Evolutionary conservation across 2,888 invertebrate genomes (phyloP).

Genomic region (Malachius bipustulatus): DNA sequence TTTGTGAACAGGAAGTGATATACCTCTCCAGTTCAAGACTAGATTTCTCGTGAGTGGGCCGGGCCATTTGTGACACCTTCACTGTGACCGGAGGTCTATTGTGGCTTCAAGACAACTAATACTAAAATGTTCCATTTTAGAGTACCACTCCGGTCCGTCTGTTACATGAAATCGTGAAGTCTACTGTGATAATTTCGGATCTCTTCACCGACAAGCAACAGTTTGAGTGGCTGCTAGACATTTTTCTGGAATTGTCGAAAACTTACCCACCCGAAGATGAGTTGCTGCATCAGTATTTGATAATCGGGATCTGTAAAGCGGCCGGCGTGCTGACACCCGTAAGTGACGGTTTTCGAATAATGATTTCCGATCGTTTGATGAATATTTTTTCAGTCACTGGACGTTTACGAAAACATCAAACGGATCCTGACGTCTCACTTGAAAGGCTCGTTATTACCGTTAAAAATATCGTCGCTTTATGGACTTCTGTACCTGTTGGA

Average conservation of each 20-base stretch:
- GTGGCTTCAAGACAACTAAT: too few relatives aligned
- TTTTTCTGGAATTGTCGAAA: conserved; percentile 52
- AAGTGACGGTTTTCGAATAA: conserved; percentile 20
- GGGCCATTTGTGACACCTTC: too few relatives aligned
- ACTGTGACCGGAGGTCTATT: too few relatives aligned
- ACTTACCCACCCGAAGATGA: conserved; percentile 64
- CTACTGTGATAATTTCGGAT: conserved; percentile 62
- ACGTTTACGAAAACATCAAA: conserved; percentile 47
- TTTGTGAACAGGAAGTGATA: too few relatives aligned
- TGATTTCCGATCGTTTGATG: conserved; percentile 1
- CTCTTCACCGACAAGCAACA: conserved; percentile 63
- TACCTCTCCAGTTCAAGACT: too few relatives aligned
- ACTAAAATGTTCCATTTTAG: too few relatives aligned
- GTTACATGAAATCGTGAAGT: conserved; percentile 48
- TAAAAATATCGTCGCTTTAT: conserved; percentile 51
- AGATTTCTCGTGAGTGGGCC: too few relatives aligned
- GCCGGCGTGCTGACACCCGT: conserved; percentile 52
- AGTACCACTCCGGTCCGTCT: conserved; percentile 38
- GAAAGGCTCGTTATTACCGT: conserved; percentile 49
- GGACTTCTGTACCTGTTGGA: conserved; percentile 57
- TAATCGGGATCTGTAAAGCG: conserved; percentile 55
- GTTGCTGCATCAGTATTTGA: conserved; percentile 57
- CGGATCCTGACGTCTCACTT: conserved; percentile 48
- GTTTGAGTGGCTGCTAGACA: conserved; percentile 68
- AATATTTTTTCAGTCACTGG: conserved; percentile 38